Percentiles rank a stretch among this genome's conserved stretches.
Conservation (phyloP, 1,140 invertebrate genomes). For the Nymphalis io region DNA sequence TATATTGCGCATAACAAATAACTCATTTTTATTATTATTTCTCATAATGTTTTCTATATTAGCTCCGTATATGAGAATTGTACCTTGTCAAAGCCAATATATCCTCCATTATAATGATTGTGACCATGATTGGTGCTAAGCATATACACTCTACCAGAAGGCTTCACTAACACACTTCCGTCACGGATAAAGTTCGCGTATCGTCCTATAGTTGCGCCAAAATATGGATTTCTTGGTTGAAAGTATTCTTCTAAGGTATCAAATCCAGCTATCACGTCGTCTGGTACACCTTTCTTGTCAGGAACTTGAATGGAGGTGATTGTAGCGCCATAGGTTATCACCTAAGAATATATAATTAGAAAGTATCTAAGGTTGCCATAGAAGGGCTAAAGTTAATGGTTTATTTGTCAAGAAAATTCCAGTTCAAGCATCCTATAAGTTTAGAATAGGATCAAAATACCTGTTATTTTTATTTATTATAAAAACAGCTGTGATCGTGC, state of each 20-base stretch:
- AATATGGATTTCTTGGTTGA: constrained; percentile 87
- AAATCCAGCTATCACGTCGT: constrained; percentile 90
- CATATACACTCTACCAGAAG: constrained; percentile 83
- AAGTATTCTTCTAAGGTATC: constrained; percentile 88
- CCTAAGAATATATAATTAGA: constrained; percentile 38
- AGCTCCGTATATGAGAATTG: neutral
- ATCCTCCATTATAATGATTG: constrained; percentile 93
- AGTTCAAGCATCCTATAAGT: no score
- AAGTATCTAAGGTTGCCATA: neutral
- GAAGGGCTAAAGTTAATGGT: no score
- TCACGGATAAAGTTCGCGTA: constrained; percentile 91
- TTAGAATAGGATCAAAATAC: no score
- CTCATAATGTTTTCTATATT: no score
- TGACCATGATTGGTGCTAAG: constrained; percentile 86
- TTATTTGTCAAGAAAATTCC: no score
- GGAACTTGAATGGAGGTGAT: constrained; percentile 88
- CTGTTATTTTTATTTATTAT: no score
- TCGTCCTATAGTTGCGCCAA: constrained; percentile 95
- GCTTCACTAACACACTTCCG: constrained; percentile 60
- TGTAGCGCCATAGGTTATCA: constrained; percentile 90
- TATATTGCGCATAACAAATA: neutral
- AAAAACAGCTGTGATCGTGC: no score
- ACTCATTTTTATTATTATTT: neutral
- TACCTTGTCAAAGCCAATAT: constrained; percentile 93
- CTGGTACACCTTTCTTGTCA: constrained; percentile 85